Evolutionary conservation across 2,113 vertebrate species (phyloP).

Genomic region (Microtus montanus): DNA sequence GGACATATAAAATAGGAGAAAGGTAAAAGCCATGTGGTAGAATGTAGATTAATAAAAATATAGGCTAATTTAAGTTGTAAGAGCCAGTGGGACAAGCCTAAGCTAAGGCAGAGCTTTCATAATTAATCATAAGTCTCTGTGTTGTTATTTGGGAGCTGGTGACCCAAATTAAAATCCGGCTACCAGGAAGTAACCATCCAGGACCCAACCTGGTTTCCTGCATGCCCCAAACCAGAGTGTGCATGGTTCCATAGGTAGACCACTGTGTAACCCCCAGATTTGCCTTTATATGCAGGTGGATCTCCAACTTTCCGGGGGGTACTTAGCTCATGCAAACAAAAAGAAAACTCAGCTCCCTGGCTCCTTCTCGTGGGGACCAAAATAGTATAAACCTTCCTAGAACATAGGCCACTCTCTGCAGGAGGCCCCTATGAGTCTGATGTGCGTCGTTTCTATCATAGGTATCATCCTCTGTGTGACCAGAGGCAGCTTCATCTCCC

Average conservation of each 20-base stretch:
- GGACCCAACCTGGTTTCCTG: not conserved
- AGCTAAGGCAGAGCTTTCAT: not conserved
- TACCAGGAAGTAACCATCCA: not conserved
- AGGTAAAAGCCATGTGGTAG: not conserved
- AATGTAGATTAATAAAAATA: not conserved
- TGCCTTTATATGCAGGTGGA: not conserved
- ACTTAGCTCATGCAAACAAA: not conserved
- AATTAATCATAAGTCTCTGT: not conserved
- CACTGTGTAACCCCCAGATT: not conserved
- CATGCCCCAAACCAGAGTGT: not conserved
- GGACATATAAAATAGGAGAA: not conserved
- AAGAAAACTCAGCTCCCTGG: not conserved
- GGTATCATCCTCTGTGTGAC: not conserved
- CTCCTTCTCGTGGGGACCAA: not conserved
- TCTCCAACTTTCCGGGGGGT: not conserved
- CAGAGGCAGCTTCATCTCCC: not conserved
- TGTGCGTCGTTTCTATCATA: fast-evolving
- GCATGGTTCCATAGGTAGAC: fast-evolving
- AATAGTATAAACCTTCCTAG: not conserved
- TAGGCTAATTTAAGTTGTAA: not conserved
- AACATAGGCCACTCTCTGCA: not conserved
- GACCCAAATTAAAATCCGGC: not conserved
- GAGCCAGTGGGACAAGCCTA: not conserved
- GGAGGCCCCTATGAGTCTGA: not conserved
- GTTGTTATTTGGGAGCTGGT: not conserved